Base-by-base conservation (phyloP, 23 tunicate species). In the Trididemnum nubilum region DNA sequence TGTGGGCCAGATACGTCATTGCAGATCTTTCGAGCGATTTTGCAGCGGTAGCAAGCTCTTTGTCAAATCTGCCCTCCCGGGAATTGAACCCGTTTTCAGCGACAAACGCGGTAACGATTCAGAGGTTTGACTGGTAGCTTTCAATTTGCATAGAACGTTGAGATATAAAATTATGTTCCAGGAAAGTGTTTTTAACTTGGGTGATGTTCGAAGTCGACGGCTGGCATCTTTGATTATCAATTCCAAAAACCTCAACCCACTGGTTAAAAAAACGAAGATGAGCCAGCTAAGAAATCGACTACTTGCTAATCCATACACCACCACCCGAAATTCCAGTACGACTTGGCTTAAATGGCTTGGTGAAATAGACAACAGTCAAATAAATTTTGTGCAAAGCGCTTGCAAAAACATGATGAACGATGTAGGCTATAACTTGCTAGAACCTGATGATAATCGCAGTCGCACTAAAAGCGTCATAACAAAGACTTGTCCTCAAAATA, bases 321-420 rank as follows among this genome's bases (percentile, higher is more conserved):
- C 70, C 5, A 63, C 70, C 31, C 12, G 70, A 63, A 63, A 63
- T 22, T 63, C 70, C 22, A 63, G 70, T 23, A 4, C 70, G 7
- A 22, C 23, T 4, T 63, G 70, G 70, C n/a, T 24, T 15, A 24
- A 63, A 27, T 63, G 70, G 70, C 12, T 9, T 5, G 23, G 7
- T 15, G 31, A 63, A 23, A 5, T 63, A 22, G 31, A 63, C 22
- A 5, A 23, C 5, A 63, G 22, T 12, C 15, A 63, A 22, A 12
- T 63, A 23, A 5, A 24, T 4, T 63, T 23, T 22, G 70, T 63
- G 12, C 70, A 63, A 63, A 4, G n/a, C 7, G 22, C 12, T 23
- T 63, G 70, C 23, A 63, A 27, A 23, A 23, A 63, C 70, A 27
- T 63, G 31, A 63, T 63, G 70, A 12, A 63, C 22, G 70, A 63